Evolutionary conservation across 2,888 invertebrate species (phyloP), one percentile per base, ranked within the genome.

Genomic region (Prosopocoilus inquinatus): DNA sequence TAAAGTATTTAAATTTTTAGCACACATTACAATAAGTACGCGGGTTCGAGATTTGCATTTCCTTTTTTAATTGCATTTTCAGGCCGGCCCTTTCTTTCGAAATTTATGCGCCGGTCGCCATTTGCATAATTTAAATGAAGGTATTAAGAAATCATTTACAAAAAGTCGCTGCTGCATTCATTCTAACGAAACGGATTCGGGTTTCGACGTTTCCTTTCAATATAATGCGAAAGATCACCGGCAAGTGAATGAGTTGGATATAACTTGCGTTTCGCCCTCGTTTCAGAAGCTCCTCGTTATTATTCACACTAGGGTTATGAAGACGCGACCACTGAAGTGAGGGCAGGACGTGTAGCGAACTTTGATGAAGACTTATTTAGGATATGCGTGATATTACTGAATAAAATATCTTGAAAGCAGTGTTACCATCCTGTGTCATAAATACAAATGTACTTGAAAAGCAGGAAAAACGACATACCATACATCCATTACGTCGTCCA

Each of bases 271-370:
- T 39, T 49, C 50, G 20, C 45, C 44, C 20, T 38, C 20, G 41
- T 43, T 51, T 28, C 47, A 34, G n/a, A 20, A 20, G 43, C 39
- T 50, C 52, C 64, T 69, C 65, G 67, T 70, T 70, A 67, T 67
- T 70, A 70, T 70, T 70, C 70, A 69, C 63, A 58, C 59, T 46
- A 58, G 60, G 62, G 64, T 59, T 61, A 62, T 62, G 64, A 67
- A 63, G 63, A 63, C 63, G 67, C 64, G 67, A 60, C 64, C 64
- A 64, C 55, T 53, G 35, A 12, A 15, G 52, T 47, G 50, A 47
- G 50, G 47, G 35, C 57, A 45, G 32, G 59, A 67, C 67, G 65
- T 67, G 67, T 50, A 61, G 60, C 51, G 64, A 63, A 67, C 46
- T 52, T 63, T 65, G 60, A 67, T 65, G 64, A 65, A 60, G 63